Conservation (phyloP, 2,797 vertebrate species). For the Crocidura indochinensis region DNA sequence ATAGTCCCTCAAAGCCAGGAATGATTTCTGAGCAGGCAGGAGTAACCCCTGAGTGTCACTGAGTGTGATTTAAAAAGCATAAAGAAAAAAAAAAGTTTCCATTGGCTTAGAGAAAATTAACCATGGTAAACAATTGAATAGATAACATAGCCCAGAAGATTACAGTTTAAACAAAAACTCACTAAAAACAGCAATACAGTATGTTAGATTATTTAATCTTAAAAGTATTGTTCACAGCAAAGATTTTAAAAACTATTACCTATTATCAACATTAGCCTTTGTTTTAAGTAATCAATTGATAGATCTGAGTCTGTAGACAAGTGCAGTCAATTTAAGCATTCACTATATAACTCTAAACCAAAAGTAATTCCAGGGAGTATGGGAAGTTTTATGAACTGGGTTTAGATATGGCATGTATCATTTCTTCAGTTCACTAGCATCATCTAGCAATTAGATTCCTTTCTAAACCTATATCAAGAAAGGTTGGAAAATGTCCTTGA, state of each 20-base stretch:
- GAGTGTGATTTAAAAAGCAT: too few species aligned
- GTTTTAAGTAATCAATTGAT: neutral
- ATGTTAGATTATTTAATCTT: neutral
- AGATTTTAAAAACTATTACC: neutral
- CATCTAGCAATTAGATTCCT: neutral
- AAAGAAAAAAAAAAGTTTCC: neutral
- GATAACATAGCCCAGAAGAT: neutral
- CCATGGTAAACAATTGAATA: constrained; percentile 27
- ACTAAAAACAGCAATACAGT: constrained; percentile 25
- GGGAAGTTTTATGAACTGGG: neutral
- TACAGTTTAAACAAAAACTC: constrained; percentile 27
- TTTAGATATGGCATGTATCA: neutral
- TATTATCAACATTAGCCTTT: neutral
- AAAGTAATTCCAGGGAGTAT: neutral
- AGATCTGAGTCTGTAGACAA: too few species aligned
- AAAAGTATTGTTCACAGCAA: neutral
- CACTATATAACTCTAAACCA: too few species aligned
- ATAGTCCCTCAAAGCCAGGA: too few species aligned
- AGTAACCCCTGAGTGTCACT: too few species aligned
- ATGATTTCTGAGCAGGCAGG: too few species aligned
- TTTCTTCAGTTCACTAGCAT: too few species aligned
- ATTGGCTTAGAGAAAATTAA: constrained; percentile 1
- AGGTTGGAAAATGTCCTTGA: neutral
- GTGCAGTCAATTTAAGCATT: too few species aligned
- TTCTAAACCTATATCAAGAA: neutral